A percentile compares a stretch with the other conserved stretches of the same genome.
Evolutionary conservation across 2,113 vertebrate genomes (phyloP).

Genomic region (Nothocercus julius): DNA sequence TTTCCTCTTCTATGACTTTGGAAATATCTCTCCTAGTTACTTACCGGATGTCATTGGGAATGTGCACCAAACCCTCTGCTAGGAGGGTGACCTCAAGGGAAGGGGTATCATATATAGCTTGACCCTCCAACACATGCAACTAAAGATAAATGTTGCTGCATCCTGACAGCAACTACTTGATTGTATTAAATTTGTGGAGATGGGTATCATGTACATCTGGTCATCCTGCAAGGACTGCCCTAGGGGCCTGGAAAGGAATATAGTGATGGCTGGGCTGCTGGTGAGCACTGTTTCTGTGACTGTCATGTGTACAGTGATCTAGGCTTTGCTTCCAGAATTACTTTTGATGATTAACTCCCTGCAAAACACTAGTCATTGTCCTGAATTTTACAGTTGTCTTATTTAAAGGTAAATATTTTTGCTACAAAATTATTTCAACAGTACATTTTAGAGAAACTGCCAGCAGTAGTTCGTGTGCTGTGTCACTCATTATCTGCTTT

Average conservation of each 20-base stretch:
- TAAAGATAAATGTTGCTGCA: background rate
- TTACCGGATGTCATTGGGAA: background rate
- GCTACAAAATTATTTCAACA: background rate
- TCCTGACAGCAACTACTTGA: background rate
- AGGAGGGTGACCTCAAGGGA: background rate
- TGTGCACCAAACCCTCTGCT: background rate
- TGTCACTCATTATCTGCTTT: background rate
- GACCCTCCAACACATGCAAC: background rate
- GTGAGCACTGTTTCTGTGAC: background rate
- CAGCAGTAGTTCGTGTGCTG: background rate
- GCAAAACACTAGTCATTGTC: too few relatives aligned
- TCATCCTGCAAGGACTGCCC: background rate
- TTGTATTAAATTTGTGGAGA: background rate
- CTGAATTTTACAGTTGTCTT: background rate
- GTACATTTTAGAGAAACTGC: background rate
- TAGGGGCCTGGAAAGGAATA: background rate
- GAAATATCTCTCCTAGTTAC: background rate
- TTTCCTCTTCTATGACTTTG: background rate
- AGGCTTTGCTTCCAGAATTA: accelerated
- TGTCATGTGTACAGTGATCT: background rate
- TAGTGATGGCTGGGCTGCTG: background rate
- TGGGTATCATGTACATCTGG: background rate
- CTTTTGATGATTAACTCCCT: background rate
- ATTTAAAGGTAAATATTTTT: background rate
- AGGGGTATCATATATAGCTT: background rate